Evolutionary conservation across 2,888 invertebrate genomes (phyloP).

Genomic region (Xanthostigma xanthostigma): DNA sequence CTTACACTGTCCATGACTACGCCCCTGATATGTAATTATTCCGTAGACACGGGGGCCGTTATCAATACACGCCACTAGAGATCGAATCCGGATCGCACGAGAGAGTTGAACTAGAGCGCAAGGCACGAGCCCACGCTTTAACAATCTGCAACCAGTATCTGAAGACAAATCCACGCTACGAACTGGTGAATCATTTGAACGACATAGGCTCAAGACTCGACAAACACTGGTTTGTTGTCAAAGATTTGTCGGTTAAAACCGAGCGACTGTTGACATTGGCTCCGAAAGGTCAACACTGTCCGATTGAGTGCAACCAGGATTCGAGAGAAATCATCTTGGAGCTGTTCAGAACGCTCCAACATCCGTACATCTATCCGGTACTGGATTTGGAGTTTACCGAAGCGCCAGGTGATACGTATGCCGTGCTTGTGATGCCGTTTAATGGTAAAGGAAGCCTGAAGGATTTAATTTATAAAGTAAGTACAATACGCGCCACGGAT

Average conservation of each 20-base stretch:
- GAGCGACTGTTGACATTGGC: conserved; percentile 62
- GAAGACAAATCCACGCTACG: conserved; percentile 53
- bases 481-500: too few species aligned
- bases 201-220: conserved; percentile 71
- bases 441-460: conserved; percentile 75
- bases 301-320: conserved; percentile 45
- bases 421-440: conserved; percentile 66
- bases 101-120: conserved; percentile 46
- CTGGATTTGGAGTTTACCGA: conserved; percentile 54
- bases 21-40: background rate
- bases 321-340: conserved; percentile 59
- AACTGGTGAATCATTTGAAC: conserved; percentile 61
- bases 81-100: conserved; percentile 24
- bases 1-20: too few species aligned
- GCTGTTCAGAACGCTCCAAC: conserved; percentile 72
- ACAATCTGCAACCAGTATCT: conserved; percentile 49
- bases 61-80: conserved; percentile 53
- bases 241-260: conserved; percentile 64
- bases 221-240: conserved; percentile 84
- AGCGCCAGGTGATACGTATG: conserved; percentile 34
- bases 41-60: conserved; percentile 34
- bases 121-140: conserved; percentile 48
- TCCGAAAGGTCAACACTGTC: conserved; percentile 45
- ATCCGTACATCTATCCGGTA: conserved; percentile 85
- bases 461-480: conserved; percentile 58